Evolutionary conservation across 2,113 vertebrate species (phyloP), one percentile per base, ranked within the genome.

Genomic region (Hemicordylus capensis): DNA sequence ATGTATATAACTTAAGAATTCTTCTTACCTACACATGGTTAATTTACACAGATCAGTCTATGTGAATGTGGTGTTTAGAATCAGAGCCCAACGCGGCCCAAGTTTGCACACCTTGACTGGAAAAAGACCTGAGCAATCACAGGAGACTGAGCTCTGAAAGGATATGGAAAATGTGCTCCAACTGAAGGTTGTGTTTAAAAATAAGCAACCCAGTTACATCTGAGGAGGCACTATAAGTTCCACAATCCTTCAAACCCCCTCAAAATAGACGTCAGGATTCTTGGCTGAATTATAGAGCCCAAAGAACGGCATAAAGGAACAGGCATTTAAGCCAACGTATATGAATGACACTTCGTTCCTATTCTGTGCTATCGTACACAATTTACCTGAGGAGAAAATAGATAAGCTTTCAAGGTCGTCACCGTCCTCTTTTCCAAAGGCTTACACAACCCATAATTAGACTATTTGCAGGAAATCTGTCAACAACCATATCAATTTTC

Each of bases 301-400:
- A 48, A 79, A 59, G 10, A 19, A n/a, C 14, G 39, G 48, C 24
- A n/a, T 67, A 69, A 54, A 69, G 48, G 61, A 86, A 59, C 0
- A 64, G 9, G 31, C 0, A 31, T 22, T 67, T 85, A 78, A 70
- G 54, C 42, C 19, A 37, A 76, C 19, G 4, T 56, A 59, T 79
- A 37, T 1, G 76, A 77, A 58, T 6, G 20, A 31, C 75, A 77
- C 81, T 84, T 87, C 61, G 1, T 61, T 44, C 1, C 73, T 61
- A 74, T 59, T 63, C 56, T n/a, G 24, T 9, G 24, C 37, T 76
- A 4, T 6, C n/a, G 26, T 72, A 84, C 72, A 76, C 11, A 15
- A 56, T 84, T 90, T 90, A 91, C 88, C 89, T 81, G 85, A 54
- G 46, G 59, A 48, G 86, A 80, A 56, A 87, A 17, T 66, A 88